Percentiles rank a stretch among this genome's conserved stretches.
Conservation (phyloP, 2,113 vertebrate genomes). For the Oceanites oceanicus region DNA sequence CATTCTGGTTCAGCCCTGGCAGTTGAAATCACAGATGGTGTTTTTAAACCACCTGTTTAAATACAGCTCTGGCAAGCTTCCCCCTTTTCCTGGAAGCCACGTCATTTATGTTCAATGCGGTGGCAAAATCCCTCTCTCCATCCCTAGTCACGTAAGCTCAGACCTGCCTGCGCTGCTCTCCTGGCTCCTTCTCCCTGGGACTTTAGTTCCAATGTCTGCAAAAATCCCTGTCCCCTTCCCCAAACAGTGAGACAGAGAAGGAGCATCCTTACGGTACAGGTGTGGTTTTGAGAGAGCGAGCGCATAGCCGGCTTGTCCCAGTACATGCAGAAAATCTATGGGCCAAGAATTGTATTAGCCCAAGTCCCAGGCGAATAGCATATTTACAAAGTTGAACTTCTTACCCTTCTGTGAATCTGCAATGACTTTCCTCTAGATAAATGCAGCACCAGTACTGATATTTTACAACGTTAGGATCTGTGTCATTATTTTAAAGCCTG, state of each 20-base stretch:
- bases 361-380: not conserved
- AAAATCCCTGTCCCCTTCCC: not conserved
- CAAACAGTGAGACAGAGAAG: not conserved
- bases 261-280: not conserved
- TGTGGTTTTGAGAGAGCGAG: not conserved
- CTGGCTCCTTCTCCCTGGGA: not conserved
- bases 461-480: fast-evolving
- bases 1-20: not conserved
- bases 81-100: not conserved
- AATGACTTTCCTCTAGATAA: not conserved
- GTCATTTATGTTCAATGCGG: not conserved
- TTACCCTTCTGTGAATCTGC: not conserved
- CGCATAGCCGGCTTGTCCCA: not conserved
- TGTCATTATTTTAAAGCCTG: not conserved
- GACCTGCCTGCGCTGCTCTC: not conserved
- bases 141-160: not conserved
- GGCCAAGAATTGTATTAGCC: not conserved
- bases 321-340: not conserved
- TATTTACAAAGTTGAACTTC: not conserved
- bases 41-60: constrained; percentile 37
- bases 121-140: not conserved
- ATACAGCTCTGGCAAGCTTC: not conserved
- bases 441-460: not conserved
- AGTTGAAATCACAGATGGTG: constrained; percentile 40
- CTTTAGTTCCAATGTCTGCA: not conserved